These are phyloP conservation scores for Xenotilapia longispinis DNA, from an alignment of 2,113 vertebrate species.

Conservation along the genomic window DNA sequence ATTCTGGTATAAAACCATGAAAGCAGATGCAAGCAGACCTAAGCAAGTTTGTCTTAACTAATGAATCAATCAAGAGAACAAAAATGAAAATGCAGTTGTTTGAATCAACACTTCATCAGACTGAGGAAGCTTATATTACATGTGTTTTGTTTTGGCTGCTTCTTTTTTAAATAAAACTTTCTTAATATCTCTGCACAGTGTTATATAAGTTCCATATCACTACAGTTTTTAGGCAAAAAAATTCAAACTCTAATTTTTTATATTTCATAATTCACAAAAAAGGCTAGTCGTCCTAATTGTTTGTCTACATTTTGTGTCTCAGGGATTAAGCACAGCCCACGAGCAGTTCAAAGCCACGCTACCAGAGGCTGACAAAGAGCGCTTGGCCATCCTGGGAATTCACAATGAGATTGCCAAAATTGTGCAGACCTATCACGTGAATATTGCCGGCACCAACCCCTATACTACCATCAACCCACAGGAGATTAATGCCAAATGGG, in stretches of 20 bases:
- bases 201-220: neutral
- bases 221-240: neutral
- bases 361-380: slow-evolving; percentile 94
- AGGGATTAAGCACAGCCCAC: slow-evolving; percentile 94
- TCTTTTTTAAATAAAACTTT: neutral
- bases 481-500: slow-evolving; percentile 97
- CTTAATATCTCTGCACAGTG: neutral
- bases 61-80: neutral
- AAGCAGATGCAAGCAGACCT: neutral
- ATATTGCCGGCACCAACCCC: slow-evolving; percentile 92
- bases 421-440: slow-evolving; percentile 96
- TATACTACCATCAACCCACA: slow-evolving; percentile 94
- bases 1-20: neutral
- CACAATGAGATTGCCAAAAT: slow-evolving; percentile 98
- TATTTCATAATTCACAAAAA: neutral
- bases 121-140: neutral
- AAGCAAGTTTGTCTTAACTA: neutral
- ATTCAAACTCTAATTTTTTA: neutral
- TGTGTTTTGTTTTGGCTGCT: neutral
- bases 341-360: slow-evolving; percentile 98
- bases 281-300: neutral
- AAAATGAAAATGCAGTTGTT: neutral
- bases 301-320: neutral
- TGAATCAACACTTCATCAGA: neutral
- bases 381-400: slow-evolving; percentile 93